phyloP scores from a whole-genome alignment of 37 sponge, comb jelly and placozoan species.

The Aplysina aerophoba region DNA sequence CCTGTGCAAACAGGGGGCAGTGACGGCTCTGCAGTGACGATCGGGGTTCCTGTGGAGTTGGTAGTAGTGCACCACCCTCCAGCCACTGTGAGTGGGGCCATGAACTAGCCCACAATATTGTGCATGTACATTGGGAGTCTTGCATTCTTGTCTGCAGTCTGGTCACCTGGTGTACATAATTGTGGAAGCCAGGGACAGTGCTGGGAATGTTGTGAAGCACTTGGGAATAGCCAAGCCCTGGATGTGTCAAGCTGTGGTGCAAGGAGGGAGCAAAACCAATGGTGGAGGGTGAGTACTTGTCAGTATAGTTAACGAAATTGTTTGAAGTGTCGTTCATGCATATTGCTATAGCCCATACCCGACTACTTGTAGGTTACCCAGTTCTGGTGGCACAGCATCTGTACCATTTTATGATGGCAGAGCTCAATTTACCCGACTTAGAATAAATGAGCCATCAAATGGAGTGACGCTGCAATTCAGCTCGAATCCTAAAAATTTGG shows the following conservation, averaged over 20 bases:
- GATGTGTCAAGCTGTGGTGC: slow-evolving; percentile 66
- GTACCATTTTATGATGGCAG: slow-evolving; percentile 70
- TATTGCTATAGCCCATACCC: background rate
- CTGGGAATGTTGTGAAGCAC: slow-evolving; percentile 51
- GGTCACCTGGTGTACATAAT: slow-evolving; percentile 74
- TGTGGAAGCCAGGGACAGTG: slow-evolving; percentile 52
- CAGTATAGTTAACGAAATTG: background rate
- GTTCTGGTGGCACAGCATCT: slow-evolving; percentile 46
- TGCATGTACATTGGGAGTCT: background rate
- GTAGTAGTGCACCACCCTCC: slow-evolving; percentile 16
- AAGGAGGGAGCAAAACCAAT: background rate
- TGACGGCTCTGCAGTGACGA: background rate
- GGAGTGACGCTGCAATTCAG: slow-evolving; percentile 55
- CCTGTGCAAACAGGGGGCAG: background rate
- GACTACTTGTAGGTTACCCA: background rate
- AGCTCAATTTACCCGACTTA: slow-evolving; percentile 77
- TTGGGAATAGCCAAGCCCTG: slow-evolving; percentile 76
- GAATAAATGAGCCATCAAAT: slow-evolving; percentile 53
- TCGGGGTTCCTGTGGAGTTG: slow-evolving; percentile 10
- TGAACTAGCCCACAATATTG: background rate
- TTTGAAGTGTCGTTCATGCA: background rate
- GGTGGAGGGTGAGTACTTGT: background rate
- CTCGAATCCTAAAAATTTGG: slow-evolving; percentile 52
- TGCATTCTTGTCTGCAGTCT: slow-evolving; percentile 30
- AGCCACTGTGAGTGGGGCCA: background rate